These are phyloP conservation scores for Drosophila stalkeri DNA, from an alignment of 2,888 invertebrate species.

Conservation along the genomic window DNA sequence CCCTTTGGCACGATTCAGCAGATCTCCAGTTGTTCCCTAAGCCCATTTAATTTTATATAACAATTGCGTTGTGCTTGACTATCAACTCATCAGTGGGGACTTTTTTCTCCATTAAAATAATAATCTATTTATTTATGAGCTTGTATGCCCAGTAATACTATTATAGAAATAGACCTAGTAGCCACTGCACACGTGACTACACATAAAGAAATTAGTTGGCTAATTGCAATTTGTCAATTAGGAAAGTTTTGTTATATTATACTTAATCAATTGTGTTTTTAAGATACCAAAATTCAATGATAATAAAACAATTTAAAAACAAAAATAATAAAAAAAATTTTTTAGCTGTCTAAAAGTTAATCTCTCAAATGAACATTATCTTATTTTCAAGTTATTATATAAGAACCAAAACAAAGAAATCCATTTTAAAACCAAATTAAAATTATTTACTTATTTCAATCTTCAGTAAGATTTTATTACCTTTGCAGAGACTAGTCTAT, in stretches of 20 bases:
- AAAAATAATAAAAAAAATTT: neutral
- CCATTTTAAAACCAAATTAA: neutral
- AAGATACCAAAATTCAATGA: neutral
- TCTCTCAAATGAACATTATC: neutral
- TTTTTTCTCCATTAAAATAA: conserved; percentile 5
- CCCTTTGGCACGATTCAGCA: conserved; percentile 13
- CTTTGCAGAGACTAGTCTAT: too few species aligned
- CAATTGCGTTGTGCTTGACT: conserved; percentile 6
- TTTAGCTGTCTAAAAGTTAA: neutral
- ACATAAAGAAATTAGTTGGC: neutral
- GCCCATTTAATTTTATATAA: conserved; percentile 15
- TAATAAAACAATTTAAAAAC: neutral
- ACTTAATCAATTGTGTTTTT: neutral
- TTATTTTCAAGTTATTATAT: neutral
- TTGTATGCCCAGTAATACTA: neutral
- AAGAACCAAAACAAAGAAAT: neutral
- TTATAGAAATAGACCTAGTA: neutral
- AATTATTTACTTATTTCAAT: neutral
- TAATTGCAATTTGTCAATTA: neutral
- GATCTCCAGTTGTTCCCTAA: neutral
- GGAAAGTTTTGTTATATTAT: neutral
- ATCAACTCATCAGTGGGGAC: neutral
- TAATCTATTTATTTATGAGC: conserved; percentile 10
- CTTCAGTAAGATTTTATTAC: neutral
- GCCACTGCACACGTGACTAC: neutral